phyloP scores from a whole-genome alignment of 2,113 vertebrate genomes.

The Oceanites oceanicus region DNA sequence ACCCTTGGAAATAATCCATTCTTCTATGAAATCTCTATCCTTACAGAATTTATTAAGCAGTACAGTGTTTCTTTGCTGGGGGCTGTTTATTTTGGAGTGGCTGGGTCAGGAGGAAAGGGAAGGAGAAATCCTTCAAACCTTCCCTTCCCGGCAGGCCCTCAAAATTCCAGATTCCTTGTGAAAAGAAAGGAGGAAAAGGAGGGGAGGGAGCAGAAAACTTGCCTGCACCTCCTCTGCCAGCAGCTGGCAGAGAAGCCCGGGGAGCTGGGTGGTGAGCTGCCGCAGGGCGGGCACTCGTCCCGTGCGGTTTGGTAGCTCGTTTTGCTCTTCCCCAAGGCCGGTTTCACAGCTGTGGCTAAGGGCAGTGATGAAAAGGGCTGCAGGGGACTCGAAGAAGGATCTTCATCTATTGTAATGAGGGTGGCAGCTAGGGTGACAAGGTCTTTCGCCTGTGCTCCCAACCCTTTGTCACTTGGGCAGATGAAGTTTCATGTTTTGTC shows the following conservation, averaged over 20 bases:
- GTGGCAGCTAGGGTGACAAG: background rate
- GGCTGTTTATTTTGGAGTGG: slow-evolving; percentile 53
- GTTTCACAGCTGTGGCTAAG: background rate
- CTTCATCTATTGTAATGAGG: rapidly evolving
- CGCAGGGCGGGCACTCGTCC: background rate
- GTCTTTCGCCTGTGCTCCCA: background rate
- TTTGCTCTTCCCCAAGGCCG: background rate
- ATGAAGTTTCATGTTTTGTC: background rate
- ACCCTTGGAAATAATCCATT: slow-evolving; percentile 49
- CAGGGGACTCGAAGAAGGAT: background rate
- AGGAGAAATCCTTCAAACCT: slow-evolving; percentile 20
- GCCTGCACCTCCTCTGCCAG: background rate
- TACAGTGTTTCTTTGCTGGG: background rate
- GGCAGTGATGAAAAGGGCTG: background rate
- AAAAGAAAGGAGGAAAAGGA: background rate
- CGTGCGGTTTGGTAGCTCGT: background rate
- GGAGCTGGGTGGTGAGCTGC: background rate
- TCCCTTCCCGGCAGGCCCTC: background rate
- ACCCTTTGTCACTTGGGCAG: background rate
- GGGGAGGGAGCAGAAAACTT: background rate
- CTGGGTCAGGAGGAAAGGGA: slow-evolving; percentile 1
- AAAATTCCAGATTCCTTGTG: background rate
- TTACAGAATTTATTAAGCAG: slow-evolving; percentile 23
- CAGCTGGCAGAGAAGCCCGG: background rate
- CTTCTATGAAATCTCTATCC: background rate